Evolutionary conservation across 2,113 vertebrate species (phyloP).

Genomic region (Propithecus coquereli): DNA sequence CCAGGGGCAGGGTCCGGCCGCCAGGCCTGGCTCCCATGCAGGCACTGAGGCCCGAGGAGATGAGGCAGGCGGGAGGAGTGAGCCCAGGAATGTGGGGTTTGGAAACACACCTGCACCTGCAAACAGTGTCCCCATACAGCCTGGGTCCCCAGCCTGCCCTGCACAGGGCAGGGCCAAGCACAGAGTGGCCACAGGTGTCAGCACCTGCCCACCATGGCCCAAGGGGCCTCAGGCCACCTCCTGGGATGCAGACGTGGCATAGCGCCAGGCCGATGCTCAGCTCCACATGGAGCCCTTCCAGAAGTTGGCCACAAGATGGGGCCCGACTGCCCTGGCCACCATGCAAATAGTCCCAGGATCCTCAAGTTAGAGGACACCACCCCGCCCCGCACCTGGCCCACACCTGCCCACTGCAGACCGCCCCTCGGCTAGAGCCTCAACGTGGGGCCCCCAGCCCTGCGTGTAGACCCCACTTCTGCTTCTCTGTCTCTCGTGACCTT

Average conservation of each 20-base stretch:
- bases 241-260: fast-evolving
- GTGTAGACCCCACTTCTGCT: fast-evolving
- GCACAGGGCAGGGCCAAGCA: fast-evolving
- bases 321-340: fast-evolving
- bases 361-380: fast-evolving
- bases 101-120: too few relatives aligned
- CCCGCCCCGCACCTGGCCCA: too few relatives aligned
- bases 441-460: fast-evolving
- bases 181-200: fast-evolving
- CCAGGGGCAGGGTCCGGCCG: fast-evolving
- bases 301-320: background rate
- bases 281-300: background rate
- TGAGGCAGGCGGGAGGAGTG: fast-evolving
- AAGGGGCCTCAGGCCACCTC: too few relatives aligned
- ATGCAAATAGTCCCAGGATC: background rate
- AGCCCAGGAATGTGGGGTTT: too few relatives aligned
- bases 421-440: fast-evolving
- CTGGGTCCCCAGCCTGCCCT: fast-evolving
- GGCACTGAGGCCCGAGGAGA: background rate
- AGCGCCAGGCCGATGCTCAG: fast-evolving
- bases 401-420: fast-evolving
- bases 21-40: fast-evolving
- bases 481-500: fast-evolving
- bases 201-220: background rate
- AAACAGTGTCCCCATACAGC: fast-evolving